phyloP scores from a whole-genome alignment of 1,140 invertebrate species.

The Babylonia areolata region DNA sequence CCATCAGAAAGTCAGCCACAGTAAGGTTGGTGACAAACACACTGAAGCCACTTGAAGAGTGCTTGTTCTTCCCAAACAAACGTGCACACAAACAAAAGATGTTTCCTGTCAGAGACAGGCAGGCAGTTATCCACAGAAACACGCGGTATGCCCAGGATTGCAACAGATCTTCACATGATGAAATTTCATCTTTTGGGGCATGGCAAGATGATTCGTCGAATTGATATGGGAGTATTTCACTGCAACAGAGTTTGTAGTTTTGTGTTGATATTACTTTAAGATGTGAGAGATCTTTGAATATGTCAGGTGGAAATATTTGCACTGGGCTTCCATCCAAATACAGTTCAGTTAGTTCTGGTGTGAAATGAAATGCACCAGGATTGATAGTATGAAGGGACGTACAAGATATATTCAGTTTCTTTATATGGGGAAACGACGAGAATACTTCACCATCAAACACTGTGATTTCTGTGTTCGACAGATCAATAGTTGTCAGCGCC shows the following conservation, averaged over 20 bases:
- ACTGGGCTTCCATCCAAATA: not conserved
- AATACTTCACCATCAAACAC: not conserved
- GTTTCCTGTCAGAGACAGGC: constrained; percentile 53
- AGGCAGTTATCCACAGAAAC: constrained; percentile 58
- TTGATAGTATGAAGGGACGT: constrained; percentile 24
- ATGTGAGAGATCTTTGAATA: not conserved
- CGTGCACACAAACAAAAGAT: constrained; percentile 13
- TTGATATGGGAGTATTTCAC: constrained; percentile 21
- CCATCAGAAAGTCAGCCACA: no score
- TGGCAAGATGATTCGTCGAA: not conserved
- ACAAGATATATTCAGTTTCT: constrained; percentile 32
- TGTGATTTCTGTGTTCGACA: not conserved
- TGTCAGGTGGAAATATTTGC: not conserved
- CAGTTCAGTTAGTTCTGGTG: constrained; percentile 29
- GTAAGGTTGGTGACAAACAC: constrained; percentile 23
- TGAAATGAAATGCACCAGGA: constrained; percentile 34
- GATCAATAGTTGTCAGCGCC: not conserved
- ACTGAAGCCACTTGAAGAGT: constrained; percentile 42
- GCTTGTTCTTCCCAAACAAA: not conserved
- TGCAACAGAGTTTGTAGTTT: constrained; percentile 57
- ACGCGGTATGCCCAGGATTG: constrained; percentile 46
- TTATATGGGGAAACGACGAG: not conserved
- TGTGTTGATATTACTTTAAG: constrained; percentile 39
- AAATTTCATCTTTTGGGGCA: constrained; percentile 45
- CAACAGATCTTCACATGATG: constrained; percentile 56